These are phyloP conservation scores for Premnoplex brunnescens DNA, from an alignment of 2,797 vertebrate species.

Conservation along the genomic window DNA sequence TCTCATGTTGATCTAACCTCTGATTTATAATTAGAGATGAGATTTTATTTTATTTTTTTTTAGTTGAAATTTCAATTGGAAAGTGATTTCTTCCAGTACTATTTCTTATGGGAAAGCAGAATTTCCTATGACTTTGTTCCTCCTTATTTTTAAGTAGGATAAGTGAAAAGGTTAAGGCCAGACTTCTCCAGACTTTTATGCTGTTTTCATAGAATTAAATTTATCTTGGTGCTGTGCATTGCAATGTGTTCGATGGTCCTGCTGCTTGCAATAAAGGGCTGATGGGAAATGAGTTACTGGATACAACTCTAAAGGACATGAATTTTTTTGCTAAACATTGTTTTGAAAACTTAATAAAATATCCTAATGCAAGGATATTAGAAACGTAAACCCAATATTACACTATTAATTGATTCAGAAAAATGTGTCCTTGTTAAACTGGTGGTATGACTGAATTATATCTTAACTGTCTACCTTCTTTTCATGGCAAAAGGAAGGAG, in stretches of 20 bases:
- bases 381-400: not conserved
- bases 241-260: not conserved
- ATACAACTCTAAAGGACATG: not conserved
- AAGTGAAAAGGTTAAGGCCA: not conserved
- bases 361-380: not conserved
- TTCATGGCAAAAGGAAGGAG: not conserved
- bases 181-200: not conserved
- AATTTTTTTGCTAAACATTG: not conserved
- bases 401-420: not conserved
- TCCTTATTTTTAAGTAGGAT: not conserved
- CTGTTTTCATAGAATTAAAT: not conserved
- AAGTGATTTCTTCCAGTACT: not conserved
- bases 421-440: not conserved
- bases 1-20: not conserved
- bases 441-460: not conserved
- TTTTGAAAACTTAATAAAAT: not conserved
- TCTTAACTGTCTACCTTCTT: not conserved
- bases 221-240: not conserved
- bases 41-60: not conserved
- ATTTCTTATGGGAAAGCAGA: not conserved
- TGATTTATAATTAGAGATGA: slow-evolving; percentile 17
- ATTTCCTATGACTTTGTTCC: not conserved
- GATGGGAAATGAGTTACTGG: not conserved
- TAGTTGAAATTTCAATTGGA: not conserved
- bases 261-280: not conserved